Base-by-base conservation (phyloP, 2,888 invertebrate genomes). In the Eupithecia dodoneata region DNA sequence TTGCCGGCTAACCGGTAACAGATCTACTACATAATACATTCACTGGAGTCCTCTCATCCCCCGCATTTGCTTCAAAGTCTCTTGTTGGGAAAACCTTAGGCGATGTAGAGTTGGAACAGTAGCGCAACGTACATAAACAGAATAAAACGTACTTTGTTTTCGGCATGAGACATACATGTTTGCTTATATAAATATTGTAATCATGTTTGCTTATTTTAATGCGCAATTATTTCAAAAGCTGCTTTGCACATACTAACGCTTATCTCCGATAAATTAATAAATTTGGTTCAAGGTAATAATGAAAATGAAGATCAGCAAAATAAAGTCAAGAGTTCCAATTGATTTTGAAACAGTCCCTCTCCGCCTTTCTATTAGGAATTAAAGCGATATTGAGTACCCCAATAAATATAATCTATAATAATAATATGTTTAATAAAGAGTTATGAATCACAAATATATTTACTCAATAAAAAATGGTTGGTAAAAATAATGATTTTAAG, bases 21-120 rank as follows among this genome's bases (percentile, higher is more conserved):
- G 84, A 87, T 87, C 87, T 86, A 82, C 80, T 87, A 86, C 85
- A 87, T 88, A 88, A 88, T 88, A 90, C 87, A 90, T 90, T 87
- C 86, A 85, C 83, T 84, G 85, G 84, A 89, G 84, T 85, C 86
- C 80, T 80, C 87, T 87, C 88, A 88, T 88, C 86, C 80, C 55
- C 79, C 80, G 87, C 86, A 89, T 89, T 89, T 90, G 88, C 88
- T 86, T 82, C 83, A 78, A 85, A 86, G 86, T 82, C 85, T 83
- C 83, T 84, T 81, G 84, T 85, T 81, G 79, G 76, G 76, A 79
- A 81, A 82, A 81, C 77, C 82, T 82, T 81, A 73, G 70, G 9
- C 72, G 71, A 15, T 18, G 79, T 76, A 71, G 15, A 72, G 59
- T 15, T 63, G 9, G 30, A 15, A n/a, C 13, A 79, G 79, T 72